Percentiles rank a stretch among this genome's conserved stretches.
phyloP scores from a whole-genome alignment of 2,888 invertebrate species.

The Halocaridina rubra region DNA sequence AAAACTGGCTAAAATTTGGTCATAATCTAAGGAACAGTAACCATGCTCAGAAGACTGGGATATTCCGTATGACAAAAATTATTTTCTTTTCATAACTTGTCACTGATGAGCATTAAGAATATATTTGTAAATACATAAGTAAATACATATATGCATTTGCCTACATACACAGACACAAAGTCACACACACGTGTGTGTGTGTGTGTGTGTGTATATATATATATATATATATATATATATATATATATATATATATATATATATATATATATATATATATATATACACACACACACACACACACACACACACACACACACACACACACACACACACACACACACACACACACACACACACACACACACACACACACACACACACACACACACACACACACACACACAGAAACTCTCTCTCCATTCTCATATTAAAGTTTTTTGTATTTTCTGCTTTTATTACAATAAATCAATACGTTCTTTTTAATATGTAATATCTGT shows the following conservation, averaged over 20 bases:
- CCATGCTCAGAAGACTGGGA: too few relatives aligned
- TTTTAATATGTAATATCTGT: not conserved
- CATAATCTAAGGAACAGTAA: too few relatives aligned
- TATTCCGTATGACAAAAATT: too few relatives aligned
- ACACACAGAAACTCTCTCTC: too few relatives aligned
- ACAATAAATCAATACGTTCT: too few relatives aligned
- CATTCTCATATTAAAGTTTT: not conserved
- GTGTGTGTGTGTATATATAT: not conserved
- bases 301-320: not conserved
- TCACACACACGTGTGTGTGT: not conserved
- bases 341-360: not conserved
- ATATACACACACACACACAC: not conserved
- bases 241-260: not conserved
- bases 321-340: not conserved
- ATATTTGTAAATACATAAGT: too few relatives aligned
- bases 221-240: not conserved
- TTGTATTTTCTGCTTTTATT: not conserved
- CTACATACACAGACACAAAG: not conserved
- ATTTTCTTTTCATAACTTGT: too few relatives aligned
- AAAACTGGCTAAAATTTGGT: too few relatives aligned
- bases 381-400: too few relatives aligned
- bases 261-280: not conserved
- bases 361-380: not conserved
- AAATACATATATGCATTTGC: not conserved
- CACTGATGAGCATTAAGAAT: too few relatives aligned